Percentiles rank a stretch among this genome's conserved stretches.
Evolutionary conservation across 2,113 vertebrate species (phyloP).

Genomic region (Passer domesticus): DNA sequence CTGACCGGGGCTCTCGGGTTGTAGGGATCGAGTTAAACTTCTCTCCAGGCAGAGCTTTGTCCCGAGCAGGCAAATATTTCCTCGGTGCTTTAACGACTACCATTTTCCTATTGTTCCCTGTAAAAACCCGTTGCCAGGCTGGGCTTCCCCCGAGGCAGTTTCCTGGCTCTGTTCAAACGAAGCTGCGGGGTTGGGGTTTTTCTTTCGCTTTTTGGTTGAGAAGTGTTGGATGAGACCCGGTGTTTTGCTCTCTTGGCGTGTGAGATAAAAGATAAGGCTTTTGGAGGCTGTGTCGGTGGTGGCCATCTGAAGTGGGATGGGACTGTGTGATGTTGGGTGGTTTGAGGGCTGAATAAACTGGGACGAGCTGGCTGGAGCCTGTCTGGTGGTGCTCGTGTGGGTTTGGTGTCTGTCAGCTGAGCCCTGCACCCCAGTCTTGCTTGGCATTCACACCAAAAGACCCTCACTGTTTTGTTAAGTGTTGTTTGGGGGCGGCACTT

Average conservation of each 20-base stretch:
- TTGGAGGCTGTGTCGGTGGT: not conserved
- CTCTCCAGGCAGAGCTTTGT: not conserved
- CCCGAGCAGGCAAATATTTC: not conserved
- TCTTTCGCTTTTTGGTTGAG: not conserved
- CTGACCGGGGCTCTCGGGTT: fast-evolving
- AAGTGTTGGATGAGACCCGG: not conserved
- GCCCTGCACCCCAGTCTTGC: not conserved
- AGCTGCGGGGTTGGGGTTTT: not conserved
- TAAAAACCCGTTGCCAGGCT: not conserved
- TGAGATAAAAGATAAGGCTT: not conserved
- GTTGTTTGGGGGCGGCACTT: not conserved
- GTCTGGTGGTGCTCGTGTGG: fast-evolving
- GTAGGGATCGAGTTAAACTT: not conserved
- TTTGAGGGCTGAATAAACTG: not conserved
- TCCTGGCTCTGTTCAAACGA: not conserved
- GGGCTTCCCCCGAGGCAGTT: not conserved
- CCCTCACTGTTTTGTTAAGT: not conserved
- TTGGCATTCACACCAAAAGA: not conserved
- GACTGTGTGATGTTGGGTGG: not conserved
- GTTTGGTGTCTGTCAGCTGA: not conserved
- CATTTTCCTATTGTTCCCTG: not conserved
- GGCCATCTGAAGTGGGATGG: not conserved
- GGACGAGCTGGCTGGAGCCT: not conserved
- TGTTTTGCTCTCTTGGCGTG: fast-evolving
- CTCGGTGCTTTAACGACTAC: not conserved